These are phyloP conservation scores for Charadrius vociferus DNA, from an alignment of 2,113 vertebrate species.

Conservation along the genomic window DNA sequence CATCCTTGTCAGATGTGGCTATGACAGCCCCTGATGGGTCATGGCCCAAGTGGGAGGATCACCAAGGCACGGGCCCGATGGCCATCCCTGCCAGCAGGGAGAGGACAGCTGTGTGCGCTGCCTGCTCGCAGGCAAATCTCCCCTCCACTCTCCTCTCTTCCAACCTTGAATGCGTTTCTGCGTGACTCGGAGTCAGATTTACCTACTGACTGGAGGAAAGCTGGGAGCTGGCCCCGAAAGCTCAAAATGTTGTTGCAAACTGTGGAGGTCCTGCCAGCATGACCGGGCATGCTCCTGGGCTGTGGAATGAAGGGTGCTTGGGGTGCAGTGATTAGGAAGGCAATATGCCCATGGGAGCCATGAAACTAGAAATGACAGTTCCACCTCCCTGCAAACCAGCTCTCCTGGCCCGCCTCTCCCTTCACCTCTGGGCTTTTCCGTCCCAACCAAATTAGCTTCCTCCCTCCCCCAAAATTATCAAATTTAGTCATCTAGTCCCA, in stretches of 20 bases:
- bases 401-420: neutral
- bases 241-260: neutral
- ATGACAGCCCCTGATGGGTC: neutral
- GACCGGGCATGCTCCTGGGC: fast-evolving
- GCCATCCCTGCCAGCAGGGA: fast-evolving
- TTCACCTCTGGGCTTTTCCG: neutral
- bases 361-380: neutral
- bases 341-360: neutral
- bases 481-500: neutral
- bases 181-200: neutral
- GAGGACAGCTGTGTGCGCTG: neutral
- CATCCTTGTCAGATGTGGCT: neutral
- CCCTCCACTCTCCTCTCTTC: neutral
- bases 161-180: neutral
- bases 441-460: neutral
- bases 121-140: neutral
- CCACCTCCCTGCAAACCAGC: neutral
- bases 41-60: neutral
- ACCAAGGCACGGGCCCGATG: fast-evolving
- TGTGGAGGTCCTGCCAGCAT: neutral
- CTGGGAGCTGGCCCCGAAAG: too few relatives aligned
- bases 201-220: neutral
- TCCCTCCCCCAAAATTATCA: neutral
- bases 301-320: neutral
- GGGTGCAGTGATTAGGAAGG: neutral